These are phyloP conservation scores for Nothoprocta perdicaria DNA, from an alignment of 2,113 vertebrate species.

Conservation along the genomic window DNA sequence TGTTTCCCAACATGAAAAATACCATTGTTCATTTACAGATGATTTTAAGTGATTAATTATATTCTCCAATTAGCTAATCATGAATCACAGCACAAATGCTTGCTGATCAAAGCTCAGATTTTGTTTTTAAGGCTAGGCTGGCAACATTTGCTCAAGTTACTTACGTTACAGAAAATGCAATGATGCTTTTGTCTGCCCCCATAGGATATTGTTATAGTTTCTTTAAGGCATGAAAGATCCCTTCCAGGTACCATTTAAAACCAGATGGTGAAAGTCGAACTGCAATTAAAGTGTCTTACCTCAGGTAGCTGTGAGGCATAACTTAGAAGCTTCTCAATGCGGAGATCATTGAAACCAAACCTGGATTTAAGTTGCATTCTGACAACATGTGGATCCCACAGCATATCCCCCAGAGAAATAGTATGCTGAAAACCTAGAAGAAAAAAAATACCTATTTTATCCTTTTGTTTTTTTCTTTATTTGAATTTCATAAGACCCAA, in stretches of 20 bases:
- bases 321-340: slow-evolving; percentile 48
- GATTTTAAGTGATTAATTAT: not conserved
- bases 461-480: not conserved
- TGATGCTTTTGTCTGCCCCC: not conserved
- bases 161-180: not conserved
- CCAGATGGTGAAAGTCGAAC: not conserved
- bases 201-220: not conserved
- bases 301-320: slow-evolving; percentile 44
- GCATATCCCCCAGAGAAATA: slow-evolving; percentile 34
- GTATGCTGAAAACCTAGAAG: slow-evolving; percentile 50
- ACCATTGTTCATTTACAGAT: not conserved
- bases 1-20: not conserved
- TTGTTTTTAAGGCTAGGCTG: not conserved
- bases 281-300: slow-evolving; percentile 27
- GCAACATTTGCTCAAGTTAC: not conserved
- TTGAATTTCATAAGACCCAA: not conserved
- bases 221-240: not conserved
- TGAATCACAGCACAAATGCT: not conserved
- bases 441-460: not conserved
- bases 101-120: not conserved
- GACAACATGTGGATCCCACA: slow-evolving; percentile 54
- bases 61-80: not conserved
- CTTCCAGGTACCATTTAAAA: not conserved
- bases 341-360: slow-evolving; percentile 58
- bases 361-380: slow-evolving; percentile 53